Evolutionary conservation across 2,797 vertebrate species (phyloP).

Genomic region (Falco rusticolus): DNA sequence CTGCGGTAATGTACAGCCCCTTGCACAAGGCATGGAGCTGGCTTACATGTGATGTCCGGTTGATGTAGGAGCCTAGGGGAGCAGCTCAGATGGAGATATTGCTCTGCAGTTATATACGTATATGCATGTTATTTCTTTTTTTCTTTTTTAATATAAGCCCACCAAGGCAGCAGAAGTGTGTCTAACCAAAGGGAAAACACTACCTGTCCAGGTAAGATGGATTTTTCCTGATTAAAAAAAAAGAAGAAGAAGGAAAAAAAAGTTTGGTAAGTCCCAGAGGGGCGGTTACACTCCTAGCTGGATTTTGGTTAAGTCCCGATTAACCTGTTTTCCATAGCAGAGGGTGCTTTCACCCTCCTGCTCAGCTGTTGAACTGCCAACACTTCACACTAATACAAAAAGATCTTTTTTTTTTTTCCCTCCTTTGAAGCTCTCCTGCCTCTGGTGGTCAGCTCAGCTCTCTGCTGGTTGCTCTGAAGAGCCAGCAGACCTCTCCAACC

Average conservation of each 20-base stretch:
- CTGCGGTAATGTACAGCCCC: not conserved
- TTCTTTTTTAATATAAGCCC: accelerated
- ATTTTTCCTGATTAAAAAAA: not conserved
- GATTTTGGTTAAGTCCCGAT: not conserved
- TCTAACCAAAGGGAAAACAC: not conserved
- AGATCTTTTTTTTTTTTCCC: not conserved
- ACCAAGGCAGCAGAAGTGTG: not conserved
- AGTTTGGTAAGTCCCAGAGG: not conserved
- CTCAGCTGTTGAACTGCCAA: not conserved
- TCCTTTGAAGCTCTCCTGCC: not conserved
- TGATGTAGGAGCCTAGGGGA: not conserved
- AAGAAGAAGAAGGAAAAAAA: not conserved
- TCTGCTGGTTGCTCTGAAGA: not conserved
- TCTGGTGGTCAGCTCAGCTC: not conserved
- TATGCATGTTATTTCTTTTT: too few relatives aligned
- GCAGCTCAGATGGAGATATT: not conserved
- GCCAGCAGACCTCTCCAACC: not conserved
- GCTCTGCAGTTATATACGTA: not conserved
- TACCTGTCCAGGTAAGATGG: too few relatives aligned
- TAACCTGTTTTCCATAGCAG: not conserved
- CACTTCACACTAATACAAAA: not conserved
- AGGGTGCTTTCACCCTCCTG: not conserved
- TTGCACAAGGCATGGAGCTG: not conserved
- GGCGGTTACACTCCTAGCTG: not conserved
- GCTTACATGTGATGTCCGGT: not conserved